Evolutionary conservation across 2,888 invertebrate species (phyloP), one percentile per base, ranked within the genome.

Genomic region (Limulus polyphemus): DNA sequence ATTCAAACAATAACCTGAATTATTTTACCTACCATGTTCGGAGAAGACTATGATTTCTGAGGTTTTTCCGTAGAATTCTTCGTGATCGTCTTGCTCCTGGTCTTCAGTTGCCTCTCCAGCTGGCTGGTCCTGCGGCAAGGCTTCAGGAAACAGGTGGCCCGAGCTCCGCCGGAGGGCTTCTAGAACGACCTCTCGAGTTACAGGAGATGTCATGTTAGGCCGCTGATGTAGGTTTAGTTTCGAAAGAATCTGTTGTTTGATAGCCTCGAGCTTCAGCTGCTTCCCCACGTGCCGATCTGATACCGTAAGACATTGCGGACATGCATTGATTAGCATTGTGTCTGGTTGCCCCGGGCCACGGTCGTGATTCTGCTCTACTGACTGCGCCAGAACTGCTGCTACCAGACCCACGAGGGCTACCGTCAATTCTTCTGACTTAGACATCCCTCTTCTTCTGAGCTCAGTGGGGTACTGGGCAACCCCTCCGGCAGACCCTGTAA

Each of bases 41-140:
- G 86, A 86, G 72, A 87, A 87, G 50, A 85, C 83, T 71, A 87
- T 86, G 72, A 87, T 86, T 75, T 87, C 87, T 59, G 85, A 84
- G 11, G 87, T 87, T 70, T 83, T 82, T 32, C 85, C 87, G 75
- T 84, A 86, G 75, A 83, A 86, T 72, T 87, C 87, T 73, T 87
- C 84, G 16, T 49, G 17, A 7, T 16, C 47, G 47, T 69, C 70
- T n/a, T 52, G 47, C 9, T 14, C 46, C 16, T 49, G 55, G 16
- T 16, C 48, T 48, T 48, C 48, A 58, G 16, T 16, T 32, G 16
- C 7, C 49, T 17, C 50, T 58, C 47, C 14, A 50, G 17, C 51
- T 56, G 56, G 46, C 56, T 32, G 56, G 46, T 14, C 51, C 58
- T 50, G 54, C 11, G 54, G 54, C 54, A 54, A n/a, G 7, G 32